A percentile compares a stretch with the other conserved stretches of the same genome.
phyloP scores from a whole-genome alignment of 2,888 invertebrate species.

The Harpalus rubripes region DNA sequence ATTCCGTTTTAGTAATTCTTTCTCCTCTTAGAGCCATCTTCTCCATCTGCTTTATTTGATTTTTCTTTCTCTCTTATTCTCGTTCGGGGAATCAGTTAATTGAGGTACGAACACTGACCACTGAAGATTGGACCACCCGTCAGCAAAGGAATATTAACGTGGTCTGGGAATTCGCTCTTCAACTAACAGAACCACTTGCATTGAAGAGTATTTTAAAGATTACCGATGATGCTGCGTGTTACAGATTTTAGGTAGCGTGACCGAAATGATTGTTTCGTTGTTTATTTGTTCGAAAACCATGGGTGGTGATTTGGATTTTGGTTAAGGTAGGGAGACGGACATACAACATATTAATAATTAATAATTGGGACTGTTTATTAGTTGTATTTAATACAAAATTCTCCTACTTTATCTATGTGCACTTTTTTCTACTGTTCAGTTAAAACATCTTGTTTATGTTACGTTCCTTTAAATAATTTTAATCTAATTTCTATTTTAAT shows the following conservation, averaged over 20 bases:
- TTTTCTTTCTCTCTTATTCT: slow-evolving; percentile 19
- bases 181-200: too few species aligned
- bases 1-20: not conserved
- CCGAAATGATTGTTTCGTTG: not conserved
- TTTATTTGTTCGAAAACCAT: slow-evolving; percentile 5
- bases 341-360: too few species aligned
- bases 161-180: slow-evolving; percentile 30
- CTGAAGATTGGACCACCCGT: slow-evolving; percentile 17
- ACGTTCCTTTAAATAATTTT: too few species aligned
- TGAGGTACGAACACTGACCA: slow-evolving; percentile 4
- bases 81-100: slow-evolving; percentile 18
- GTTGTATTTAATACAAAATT: too few species aligned
- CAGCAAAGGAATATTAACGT: slow-evolving; percentile 29
- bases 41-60: not conserved
- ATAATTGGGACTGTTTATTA: too few species aligned
- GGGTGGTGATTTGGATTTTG: not conserved
- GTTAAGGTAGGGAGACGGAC: too few species aligned
- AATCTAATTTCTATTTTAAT: too few species aligned
- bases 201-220: not conserved
- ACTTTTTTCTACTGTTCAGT: too few species aligned
- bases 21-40: not conserved
- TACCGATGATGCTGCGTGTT: not conserved
- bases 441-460: too few species aligned
- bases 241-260: slow-evolving; percentile 12
- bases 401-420: too few species aligned